Conservation (phyloP, 2,113 vertebrate species). For the Chaenogobius annularis region DNA sequence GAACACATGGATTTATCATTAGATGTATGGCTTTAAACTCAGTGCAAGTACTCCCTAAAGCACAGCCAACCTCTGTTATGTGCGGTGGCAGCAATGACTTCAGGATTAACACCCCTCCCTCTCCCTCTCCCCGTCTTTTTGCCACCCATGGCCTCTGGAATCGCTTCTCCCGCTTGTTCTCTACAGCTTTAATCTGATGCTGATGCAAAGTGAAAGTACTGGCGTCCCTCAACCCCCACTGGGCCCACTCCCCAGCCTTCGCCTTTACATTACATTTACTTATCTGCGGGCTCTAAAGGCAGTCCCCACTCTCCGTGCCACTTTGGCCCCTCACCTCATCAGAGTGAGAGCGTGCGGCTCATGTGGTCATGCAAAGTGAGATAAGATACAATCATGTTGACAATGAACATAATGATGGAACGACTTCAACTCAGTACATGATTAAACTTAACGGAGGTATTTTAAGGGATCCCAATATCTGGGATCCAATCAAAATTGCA, state of each 20-base stretch:
- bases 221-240: slow-evolving; percentile 45
- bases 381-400: slow-evolving; percentile 24
- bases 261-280: slow-evolving; percentile 58
- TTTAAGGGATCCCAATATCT: too few species aligned
- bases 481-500: too few species aligned
- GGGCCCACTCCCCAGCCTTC: slow-evolving; percentile 51
- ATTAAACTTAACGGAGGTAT: too few species aligned
- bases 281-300: slow-evolving; percentile 47
- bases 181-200: slow-evolving; percentile 57
- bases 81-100: slow-evolving; percentile 39
- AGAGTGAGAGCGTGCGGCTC: slow-evolving; percentile 47
- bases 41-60: slow-evolving; percentile 17
- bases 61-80: slow-evolving; percentile 16
- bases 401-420: slow-evolving; percentile 40
- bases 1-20: slow-evolving; percentile 4
- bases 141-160: slow-evolving; percentile 51
- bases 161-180: slow-evolving; percentile 38
- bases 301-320: neutral
- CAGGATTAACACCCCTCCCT: slow-evolving; percentile 42
- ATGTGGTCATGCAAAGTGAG: slow-evolving; percentile 58
- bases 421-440: slow-evolving; percentile 33
- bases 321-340: slow-evolving; percentile 6
- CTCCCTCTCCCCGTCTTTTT: slow-evolving; percentile 33
- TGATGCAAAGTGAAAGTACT: slow-evolving; percentile 71
- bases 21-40: neutral